Conservation (phyloP, 23 tunicate species). For the Oikopleura vanhoeffeni region DNA sequence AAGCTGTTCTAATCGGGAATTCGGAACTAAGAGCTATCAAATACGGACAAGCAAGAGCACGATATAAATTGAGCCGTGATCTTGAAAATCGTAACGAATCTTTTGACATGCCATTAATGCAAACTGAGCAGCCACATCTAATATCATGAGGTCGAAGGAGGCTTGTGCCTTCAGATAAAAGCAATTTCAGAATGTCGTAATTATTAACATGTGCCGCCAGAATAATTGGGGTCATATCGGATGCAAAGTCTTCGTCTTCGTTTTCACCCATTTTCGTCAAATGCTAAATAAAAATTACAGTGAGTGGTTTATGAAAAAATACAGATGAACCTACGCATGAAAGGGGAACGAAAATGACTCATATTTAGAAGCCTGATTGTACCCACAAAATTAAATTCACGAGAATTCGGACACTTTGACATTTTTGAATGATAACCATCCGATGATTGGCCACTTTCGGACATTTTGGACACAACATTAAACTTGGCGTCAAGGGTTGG, state of each 20-base stretch:
- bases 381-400: no score
- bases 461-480: no score
- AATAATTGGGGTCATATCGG: conserved; percentile 49
- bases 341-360: no score
- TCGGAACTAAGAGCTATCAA: conserved; percentile 7
- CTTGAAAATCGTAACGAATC: background rate
- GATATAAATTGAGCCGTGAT: background rate
- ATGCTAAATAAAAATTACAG: conserved; percentile 17
- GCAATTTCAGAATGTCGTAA: conserved; percentile 49
- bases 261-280: background rate
- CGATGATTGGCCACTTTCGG: no score
- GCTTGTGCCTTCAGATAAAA: conserved; percentile 15
- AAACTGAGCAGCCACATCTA: conserved; percentile 2
- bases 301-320: no score
- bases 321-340: no score
- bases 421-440: no score
- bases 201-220: conserved; percentile 64
- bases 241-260: conserved; percentile 25
- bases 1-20: conserved; percentile 6
- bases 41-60: conserved; percentile 7
- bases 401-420: no score
- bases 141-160: background rate
- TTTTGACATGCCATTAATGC: conserved; percentile 7
- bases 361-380: no score
- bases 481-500: no score